phyloP scores from a whole-genome alignment of 2,797 vertebrate species.

The Micropoecilia bifurca region DNA sequence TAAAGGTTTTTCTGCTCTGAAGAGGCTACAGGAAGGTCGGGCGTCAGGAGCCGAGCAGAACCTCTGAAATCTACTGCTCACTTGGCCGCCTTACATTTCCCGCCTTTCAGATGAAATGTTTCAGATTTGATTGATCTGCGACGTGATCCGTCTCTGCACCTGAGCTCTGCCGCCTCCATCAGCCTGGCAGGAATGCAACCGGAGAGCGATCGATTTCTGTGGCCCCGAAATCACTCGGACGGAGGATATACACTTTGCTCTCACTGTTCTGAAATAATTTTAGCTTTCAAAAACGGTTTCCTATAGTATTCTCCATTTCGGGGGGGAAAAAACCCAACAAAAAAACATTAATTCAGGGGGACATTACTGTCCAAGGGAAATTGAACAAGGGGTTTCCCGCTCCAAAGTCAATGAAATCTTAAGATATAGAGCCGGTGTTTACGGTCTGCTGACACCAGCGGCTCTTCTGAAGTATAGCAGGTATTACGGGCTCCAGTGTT shows the following conservation, averaged over 20 bases:
- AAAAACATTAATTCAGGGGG: conserved; percentile 54
- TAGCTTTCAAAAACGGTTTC: conserved; percentile 73
- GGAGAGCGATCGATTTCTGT: conserved; percentile 78
- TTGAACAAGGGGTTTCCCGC: conserved; percentile 59
- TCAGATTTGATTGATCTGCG: conserved; percentile 79
- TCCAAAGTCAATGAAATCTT: conserved; percentile 54
- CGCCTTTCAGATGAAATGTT: conserved; percentile 71
- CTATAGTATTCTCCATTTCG: conserved; percentile 69
- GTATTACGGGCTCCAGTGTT: conserved; percentile 39
- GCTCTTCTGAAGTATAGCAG: conserved; percentile 38
- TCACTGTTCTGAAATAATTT: conserved; percentile 74
- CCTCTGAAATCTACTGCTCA: conserved; percentile 65
- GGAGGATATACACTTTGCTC: conserved; percentile 71
- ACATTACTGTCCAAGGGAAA: conserved; percentile 62
- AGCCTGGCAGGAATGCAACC: conserved; percentile 75
- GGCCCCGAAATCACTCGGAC: conserved; percentile 75
- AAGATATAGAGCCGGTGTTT: conserved; percentile 51
- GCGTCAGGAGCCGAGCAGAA: conserved; percentile 51
- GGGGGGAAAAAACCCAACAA: conserved; percentile 47
- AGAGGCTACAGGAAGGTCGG: conserved; percentile 5
- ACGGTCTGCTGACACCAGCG: conserved; percentile 30
- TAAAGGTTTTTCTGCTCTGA: background rate
- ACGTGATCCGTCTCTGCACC: conserved; percentile 76
- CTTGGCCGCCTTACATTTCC: conserved; percentile 72
- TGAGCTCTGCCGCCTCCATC: conserved; percentile 73